Evolutionary conservation across 2,888 invertebrate species (phyloP).

Genomic region (Nyleta sp.): DNA sequence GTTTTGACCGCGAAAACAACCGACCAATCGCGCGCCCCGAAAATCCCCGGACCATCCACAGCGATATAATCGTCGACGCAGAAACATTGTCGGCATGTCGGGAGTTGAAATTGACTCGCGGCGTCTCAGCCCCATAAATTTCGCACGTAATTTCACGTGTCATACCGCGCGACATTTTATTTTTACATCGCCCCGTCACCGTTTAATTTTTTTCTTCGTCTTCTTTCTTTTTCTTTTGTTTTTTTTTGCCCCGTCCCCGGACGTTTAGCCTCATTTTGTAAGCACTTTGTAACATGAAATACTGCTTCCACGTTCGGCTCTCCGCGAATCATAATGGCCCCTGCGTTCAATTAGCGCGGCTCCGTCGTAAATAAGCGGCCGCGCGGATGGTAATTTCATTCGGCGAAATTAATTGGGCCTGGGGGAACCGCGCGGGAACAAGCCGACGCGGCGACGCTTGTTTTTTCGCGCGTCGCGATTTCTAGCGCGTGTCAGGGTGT

Average conservation of each 20-base stretch:
- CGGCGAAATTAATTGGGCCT: constrained; percentile 59
- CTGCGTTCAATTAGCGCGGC: constrained; percentile 59
- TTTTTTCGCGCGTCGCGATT: constrained; percentile 31
- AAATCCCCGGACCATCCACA: neutral
- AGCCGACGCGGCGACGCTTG: constrained; percentile 39
- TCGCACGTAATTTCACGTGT: constrained; percentile 55
- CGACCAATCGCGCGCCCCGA: constrained; percentile 50
- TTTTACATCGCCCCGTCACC: constrained; percentile 47
- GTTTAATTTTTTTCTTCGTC: no score
- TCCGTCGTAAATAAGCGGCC: constrained; percentile 55
- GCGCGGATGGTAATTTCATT: constrained; percentile 59
- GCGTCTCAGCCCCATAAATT: constrained; percentile 26
- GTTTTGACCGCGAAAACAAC: constrained; percentile 18
- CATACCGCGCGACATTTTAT: constrained; percentile 48
- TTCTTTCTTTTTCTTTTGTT: neutral
- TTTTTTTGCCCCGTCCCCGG: constrained; percentile 28
- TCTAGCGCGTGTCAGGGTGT: constrained; percentile 51
- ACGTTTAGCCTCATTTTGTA: constrained; percentile 64
- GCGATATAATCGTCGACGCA: constrained; percentile 23
- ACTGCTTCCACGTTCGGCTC: constrained; percentile 56
- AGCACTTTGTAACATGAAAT: constrained; percentile 62
- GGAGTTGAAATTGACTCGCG: constrained; percentile 22
- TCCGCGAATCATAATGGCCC: constrained; percentile 53
- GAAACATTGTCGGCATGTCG: constrained; percentile 29
- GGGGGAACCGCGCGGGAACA: constrained; percentile 53